phyloP scores from a whole-genome alignment of 2,888 invertebrate genomes.

The Uloborus plumipes region DNA sequence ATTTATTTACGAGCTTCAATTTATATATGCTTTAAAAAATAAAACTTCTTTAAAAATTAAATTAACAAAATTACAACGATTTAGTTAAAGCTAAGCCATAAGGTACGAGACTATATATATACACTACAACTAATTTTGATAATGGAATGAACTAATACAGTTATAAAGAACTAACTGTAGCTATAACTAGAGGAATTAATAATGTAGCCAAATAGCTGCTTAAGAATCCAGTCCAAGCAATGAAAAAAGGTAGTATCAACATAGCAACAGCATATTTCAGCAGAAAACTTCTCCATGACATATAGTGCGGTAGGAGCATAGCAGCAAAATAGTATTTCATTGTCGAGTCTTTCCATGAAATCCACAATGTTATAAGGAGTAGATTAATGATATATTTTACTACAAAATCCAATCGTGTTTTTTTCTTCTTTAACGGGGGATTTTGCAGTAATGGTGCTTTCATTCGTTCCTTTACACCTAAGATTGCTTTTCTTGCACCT shows the following conservation, averaged over 20 bases:
- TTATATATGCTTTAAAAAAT: neutral
- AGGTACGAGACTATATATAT: neutral
- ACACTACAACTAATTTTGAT: neutral
- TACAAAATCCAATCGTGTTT: neutral
- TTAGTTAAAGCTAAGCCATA: neutral
- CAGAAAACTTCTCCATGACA: constrained; percentile 28
- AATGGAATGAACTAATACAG: neutral
- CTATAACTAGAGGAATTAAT: constrained; percentile 14
- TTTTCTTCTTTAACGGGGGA: neutral
- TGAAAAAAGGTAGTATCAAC: constrained; percentile 29
- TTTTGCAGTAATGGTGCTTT: constrained; percentile 21
- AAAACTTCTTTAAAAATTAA: neutral
- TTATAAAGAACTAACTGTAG: constrained; percentile 19
- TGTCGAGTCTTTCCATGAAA: constrained; percentile 28
- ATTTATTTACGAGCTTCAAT: neutral
- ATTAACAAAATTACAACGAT: too few relatives aligned
- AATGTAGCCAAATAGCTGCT: constrained; percentile 12
- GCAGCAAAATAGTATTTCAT: constrained; percentile 28
- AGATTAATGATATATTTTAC: constrained; percentile 27
- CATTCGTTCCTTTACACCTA: constrained; percentile 35
- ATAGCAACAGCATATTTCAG: constrained; percentile 24
- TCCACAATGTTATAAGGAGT: constrained; percentile 19
- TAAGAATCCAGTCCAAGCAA: constrained; percentile 19
- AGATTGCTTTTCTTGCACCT: constrained; percentile 36
- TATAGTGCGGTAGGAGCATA: constrained; percentile 24